Percentiles rank a stretch among this genome's conserved stretches.
Conservation (phyloP, 92 coral and sea anemone genomes). For the Epizoanthus fatuus region DNA sequence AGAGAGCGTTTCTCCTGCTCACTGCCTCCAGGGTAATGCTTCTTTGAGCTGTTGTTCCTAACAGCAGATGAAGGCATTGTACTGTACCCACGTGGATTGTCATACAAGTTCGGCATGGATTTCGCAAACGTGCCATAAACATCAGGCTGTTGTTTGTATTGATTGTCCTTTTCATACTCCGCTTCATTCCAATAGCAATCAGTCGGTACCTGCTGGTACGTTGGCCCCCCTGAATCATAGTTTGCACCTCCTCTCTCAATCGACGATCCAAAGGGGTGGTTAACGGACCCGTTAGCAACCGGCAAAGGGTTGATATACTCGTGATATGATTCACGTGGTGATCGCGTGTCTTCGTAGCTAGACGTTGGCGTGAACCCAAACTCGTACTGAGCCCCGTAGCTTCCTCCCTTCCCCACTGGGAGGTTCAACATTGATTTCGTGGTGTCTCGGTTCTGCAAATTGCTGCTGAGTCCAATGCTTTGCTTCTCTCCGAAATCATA, state of each 20-base stretch:
- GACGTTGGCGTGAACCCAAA: constrained; percentile 31
- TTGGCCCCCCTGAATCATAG: not conserved
- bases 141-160: constrained; percentile 53
- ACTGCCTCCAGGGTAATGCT: constrained; percentile 21
- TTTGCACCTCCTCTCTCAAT: not conserved
- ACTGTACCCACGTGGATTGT: not conserved
- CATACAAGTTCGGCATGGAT: constrained; percentile 51
- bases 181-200: constrained; percentile 22
- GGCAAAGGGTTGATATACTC: constrained; percentile 12
- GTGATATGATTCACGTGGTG: constrained; percentile 10
- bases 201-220: constrained; percentile 23
- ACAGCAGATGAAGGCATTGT: not conserved
- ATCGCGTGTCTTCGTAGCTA: constrained; percentile 19
- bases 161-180: constrained; percentile 50
- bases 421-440: constrained; percentile 17
- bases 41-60: not conserved
- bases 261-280: not conserved
- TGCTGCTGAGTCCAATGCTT: not conserved
- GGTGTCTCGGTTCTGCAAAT: not conserved
- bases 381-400: not conserved
- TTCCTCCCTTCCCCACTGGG: not conserved
- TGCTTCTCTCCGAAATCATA: constrained; percentile 11
- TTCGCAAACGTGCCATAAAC: not conserved
- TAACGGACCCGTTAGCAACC: not conserved
- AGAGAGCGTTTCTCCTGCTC: constrained; percentile 40